These are phyloP conservation scores for Ypsolopha scabrella DNA, from an alignment of 2,888 invertebrate genomes.

Conservation along the genomic window DNA sequence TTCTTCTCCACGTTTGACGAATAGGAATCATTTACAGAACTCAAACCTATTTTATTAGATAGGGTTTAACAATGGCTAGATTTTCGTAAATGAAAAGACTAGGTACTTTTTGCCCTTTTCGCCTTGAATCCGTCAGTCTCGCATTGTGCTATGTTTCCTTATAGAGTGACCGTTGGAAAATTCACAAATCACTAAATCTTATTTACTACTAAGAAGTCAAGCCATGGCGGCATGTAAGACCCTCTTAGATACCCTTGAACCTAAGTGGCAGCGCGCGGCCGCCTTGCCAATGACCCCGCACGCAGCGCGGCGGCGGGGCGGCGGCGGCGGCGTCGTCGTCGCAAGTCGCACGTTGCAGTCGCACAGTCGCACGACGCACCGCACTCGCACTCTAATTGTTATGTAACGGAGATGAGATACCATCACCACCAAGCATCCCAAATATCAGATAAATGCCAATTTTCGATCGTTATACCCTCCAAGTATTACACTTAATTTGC, in stretches of 20 bases:
- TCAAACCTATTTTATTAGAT: no score
- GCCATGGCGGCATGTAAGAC: slow-evolving; percentile 40
- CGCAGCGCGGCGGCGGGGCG: slow-evolving; percentile 64
- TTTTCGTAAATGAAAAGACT: no score
- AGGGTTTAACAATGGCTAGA: no score
- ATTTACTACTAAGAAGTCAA: neutral
- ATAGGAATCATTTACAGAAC: no score
- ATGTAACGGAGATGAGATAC: slow-evolving; percentile 3
- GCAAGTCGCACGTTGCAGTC: slow-evolving; percentile 1
- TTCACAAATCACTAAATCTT: no score
- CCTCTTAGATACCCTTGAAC: slow-evolving; percentile 63
- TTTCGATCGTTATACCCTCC: slow-evolving; percentile 20
- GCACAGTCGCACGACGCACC: neutral
- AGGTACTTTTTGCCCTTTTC: no score
- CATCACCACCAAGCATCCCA: neutral
- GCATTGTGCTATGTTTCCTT: no score
- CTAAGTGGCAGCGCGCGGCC: slow-evolving; percentile 70
- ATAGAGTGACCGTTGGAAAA: no score
- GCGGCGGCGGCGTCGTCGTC: slow-evolving; percentile 20
- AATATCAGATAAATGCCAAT: slow-evolving; percentile 10
- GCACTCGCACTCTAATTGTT: slow-evolving; percentile 12
- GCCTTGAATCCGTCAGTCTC: no score
- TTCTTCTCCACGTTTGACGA: no score
- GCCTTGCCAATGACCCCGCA: slow-evolving; percentile 73
- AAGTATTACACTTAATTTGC: slow-evolving; percentile 30